Base-by-base conservation (phyloP, 2,888 invertebrate genomes). In the Dolichomitus sp. region DNA sequence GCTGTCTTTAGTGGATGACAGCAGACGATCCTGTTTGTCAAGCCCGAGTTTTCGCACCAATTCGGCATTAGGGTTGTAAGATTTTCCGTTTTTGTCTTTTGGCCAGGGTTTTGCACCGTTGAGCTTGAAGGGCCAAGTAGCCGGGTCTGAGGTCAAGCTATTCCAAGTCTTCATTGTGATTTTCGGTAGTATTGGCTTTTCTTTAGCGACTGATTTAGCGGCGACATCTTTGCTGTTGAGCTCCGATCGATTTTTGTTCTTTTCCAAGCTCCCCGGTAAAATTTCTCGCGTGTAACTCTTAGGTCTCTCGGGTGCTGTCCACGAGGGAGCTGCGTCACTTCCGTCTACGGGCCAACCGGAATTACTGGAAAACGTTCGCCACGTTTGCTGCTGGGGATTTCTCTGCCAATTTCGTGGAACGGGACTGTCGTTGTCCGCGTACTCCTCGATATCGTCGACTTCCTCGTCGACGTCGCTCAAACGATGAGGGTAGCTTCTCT, bases 11-110 rank as follows among this genome's bases (percentile, higher is more conserved):
- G 59, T 19, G 9, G 84, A 40, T 3, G 82, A 61, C 5, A 81
- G 61, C 14, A 80, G 73, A 73, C 69, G 82, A 17, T 84, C 87
- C 59, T 83, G 89, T 27, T 92, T 89, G 19, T 92, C 91, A 6
- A 92, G 81, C 0, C 92, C 92, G 7, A 93, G 75, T 59, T 92
- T 93, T 14, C 91, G 88, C 30, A 91, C 90, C 12, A 92, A 83
- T 11, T 91, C 92, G 0, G 93, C 92, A 70, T 93, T 93, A 0
- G 92, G 93, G 59, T 92, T 92, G 84, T 92, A 93, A 3, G 92
- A 88, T 40, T 92, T 91, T 0, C 91, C 92, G 66, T 92, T 90
- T 33, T 92, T 89, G 52, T 93, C 92, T 61, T 92, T 93, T 0
- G 92, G 92, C 93, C 93, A 93, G 1, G 92, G 91, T 40, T 93